Base-by-base conservation (phyloP, 2,797 vertebrate genomes). In the Notamacropus eugenii region DNA sequence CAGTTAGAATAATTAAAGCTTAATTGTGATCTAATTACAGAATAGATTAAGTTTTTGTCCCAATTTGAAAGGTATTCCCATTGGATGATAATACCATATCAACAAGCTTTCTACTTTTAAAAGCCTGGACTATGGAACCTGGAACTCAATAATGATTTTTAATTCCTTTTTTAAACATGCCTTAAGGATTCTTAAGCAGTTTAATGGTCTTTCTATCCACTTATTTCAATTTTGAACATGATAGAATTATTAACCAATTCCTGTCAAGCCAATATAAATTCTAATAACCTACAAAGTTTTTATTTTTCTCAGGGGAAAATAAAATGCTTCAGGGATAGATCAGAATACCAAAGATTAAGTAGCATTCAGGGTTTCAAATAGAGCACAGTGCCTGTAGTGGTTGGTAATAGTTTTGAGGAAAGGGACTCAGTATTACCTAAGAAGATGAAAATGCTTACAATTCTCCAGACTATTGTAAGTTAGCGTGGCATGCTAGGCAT, bases 11-110 rank as follows among this genome's bases (percentile, higher is more conserved):
- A 98, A 97, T 95, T 96, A 94, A 95, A 95, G 34, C 27, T 16
- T 96, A 96, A 97, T 94, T 96, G 92, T 96, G 93, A 96, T 93
- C 94, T 97, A 97, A 97, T 97, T 96, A 95, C 93, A 97, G 62
- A 96, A 96, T 95, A 57, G 54, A 97, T 96, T 93, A 93, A 95
- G 94, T 96, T 87, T 95, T 96, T 94, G 24, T n/a, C 74, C 67
- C 56, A 67, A 22, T 92, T 95, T 93, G 95, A 95, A 96, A 92
- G 50, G 95, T 95, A 95, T 55, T 96, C 94, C 87, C 94, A 34
- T 67, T 97, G 58, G 94, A 95, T 95, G 50, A 5, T n/a, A 94
- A 50, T 55, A 11, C 29, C 91, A 62, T 57, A 67, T 91, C 95
- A 34, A 96, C 40, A 95, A 12, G 9, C 55, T 92, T 96, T 29